Evolutionary conservation across 2,113 vertebrate genomes (phyloP), one percentile per base, ranked within the genome.

Genomic region (Perca fluviatilis): DNA sequence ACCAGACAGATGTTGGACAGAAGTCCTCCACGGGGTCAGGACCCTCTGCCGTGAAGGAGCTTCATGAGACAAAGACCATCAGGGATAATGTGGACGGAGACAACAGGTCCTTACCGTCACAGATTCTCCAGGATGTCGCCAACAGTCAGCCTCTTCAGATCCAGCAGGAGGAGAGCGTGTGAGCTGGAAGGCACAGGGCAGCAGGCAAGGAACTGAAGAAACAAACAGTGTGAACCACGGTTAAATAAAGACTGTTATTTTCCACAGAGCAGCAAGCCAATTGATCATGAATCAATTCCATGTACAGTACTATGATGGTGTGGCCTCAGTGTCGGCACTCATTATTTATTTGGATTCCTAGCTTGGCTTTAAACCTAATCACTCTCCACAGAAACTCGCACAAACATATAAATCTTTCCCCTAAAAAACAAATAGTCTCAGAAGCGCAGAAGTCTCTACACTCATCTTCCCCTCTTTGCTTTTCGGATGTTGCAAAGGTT

Each of bases 401-500:
- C 68, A 85, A 74, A 77, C 60, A 79, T 46, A 84, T 63, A 83
- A 89, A 88, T 82, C 86, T 54, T 40, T 53, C 27, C 78, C 78
- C 50, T 58, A 33, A 71, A 77, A 88, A 92, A 85, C 62, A 89
- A 91, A 93, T 77, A 57, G 74, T 86, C 84, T 74, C 56, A 33
- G 71, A 74, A 79, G 61, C 67, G n/a, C 27, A 27, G 27, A 27
- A 61, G 54, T 61, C 86, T 86, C 77, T 23, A 63, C 23, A 25
- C 75, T 66, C 83, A 63, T 72, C 77, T 43, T 3, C 33, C 77
- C 69, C 2, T 57, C 25, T 18, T 85, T 84, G 77, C 51, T 85
- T 85, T 82, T 79, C 11, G 4, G 46, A 91, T 84, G 91, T 91
- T 84, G 84, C 86, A 87, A 91, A 93, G 90, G 86, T 94, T 88